Conservation (phyloP, 2,888 invertebrate genomes). For the Glyphotaelius pellucidus region DNA sequence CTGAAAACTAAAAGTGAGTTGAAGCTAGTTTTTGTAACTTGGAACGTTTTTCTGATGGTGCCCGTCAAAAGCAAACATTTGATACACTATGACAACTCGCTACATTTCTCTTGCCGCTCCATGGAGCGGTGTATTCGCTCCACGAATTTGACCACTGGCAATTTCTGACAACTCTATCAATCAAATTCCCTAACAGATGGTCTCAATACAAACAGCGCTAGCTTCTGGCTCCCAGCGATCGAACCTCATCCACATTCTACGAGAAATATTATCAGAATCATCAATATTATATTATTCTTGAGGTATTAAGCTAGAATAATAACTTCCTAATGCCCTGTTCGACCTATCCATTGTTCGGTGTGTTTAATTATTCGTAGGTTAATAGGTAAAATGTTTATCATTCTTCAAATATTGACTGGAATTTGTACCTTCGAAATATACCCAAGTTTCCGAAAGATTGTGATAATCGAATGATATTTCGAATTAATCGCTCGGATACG, state of each 20-base stretch:
- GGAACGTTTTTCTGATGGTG: conserved; percentile 5
- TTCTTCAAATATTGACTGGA: not conserved
- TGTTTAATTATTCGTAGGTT: not conserved
- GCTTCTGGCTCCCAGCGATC: not conserved
- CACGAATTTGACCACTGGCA: conserved; percentile 36
- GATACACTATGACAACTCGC: not conserved
- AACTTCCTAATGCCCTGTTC: not conserved
- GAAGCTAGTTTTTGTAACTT: not conserved
- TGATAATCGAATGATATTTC: not conserved
- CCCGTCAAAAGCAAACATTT: conserved; percentile 11
- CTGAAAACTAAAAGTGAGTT: not conserved
- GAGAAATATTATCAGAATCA: not conserved
- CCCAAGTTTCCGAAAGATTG: not conserved
- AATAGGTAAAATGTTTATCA: not conserved
- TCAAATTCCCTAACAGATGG: conserved; percentile 49
- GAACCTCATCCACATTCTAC: not conserved
- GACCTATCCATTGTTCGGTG: not conserved
- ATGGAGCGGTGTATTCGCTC: conserved; percentile 22
- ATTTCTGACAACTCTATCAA: conserved; percentile 53
- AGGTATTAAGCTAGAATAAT: not conserved
- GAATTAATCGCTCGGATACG: not conserved
- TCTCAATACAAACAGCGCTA: conserved; percentile 4
- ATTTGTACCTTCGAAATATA: not conserved
- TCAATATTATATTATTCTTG: not conserved
- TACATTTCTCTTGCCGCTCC: conserved; percentile 8